Evolutionary conservation across 2,888 invertebrate species (phyloP).

Genomic region (Napeogenes inachia): DNA sequence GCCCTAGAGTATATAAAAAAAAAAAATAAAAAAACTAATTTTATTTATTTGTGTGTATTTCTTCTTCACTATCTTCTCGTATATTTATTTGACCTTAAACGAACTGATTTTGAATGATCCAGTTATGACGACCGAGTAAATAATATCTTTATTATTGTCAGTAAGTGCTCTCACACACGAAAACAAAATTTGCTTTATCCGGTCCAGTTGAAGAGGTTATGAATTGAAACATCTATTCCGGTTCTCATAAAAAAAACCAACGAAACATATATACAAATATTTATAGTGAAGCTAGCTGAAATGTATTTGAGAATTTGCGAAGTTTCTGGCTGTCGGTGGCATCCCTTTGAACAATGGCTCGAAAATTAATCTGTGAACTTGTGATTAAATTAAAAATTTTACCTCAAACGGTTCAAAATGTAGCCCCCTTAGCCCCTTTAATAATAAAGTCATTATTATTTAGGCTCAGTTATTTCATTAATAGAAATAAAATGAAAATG

Average conservation of each 20-base stretch:
- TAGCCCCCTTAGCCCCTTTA: background rate
- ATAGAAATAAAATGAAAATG: no score
- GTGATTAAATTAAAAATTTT: background rate
- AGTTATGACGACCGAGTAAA: constrained; percentile 9
- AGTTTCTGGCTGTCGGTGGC: constrained; percentile 1
- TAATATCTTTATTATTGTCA: constrained; percentile 24
- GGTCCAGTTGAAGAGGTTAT: constrained; percentile 29
- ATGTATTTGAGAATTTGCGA: constrained; percentile 23
- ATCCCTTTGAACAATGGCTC: background rate
- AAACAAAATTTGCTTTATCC: constrained; percentile 30
- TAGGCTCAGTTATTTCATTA: no score
- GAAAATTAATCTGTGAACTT: constrained; percentile 4
- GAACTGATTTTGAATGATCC: background rate
- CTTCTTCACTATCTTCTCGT: no score
- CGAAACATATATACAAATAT: constrained; percentile 38
- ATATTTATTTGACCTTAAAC: no score
- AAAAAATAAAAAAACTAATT: no score
- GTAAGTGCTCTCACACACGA: constrained; percentile 20
- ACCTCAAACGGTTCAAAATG: background rate
- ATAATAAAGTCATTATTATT: background rate
- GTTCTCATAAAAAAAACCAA: constrained; percentile 42
- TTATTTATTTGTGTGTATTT: no score
- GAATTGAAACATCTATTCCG: constrained; percentile 34
- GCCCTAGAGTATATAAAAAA: no score
- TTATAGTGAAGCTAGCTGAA: constrained; percentile 29